Base-by-base conservation (phyloP, 2,888 invertebrate species). In the Lissocephala sabroskyi region DNA sequence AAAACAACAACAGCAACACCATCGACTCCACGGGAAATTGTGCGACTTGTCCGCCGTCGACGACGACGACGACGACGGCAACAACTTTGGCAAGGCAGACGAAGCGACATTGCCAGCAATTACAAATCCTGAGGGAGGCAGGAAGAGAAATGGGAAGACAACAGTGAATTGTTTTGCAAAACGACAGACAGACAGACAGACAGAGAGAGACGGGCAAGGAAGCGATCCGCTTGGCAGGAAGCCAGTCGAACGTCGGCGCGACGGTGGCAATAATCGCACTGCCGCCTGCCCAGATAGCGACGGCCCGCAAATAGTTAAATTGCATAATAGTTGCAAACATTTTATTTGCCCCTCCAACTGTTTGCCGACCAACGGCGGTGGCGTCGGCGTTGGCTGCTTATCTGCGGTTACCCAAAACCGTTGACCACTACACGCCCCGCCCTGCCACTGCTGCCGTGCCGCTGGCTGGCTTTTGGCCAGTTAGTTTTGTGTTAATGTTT, bases 321-420 rank as follows among this genome's bases (percentile, higher is more conserved):
- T 63, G 60, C 60, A 63, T 62, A 63, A 62, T 62, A 62, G 62
- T 62, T 63, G 63, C 56, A 63, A 63, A 63, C 59, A 59, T 63
- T 62, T 62, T 59, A 63, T 62, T 62, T 56, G 51, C 62, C 59
- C 63, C 63, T 23, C 7, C 59, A 33, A 49, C 26, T 42, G 39
- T 43, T 3, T 3, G n/a, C 11, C 5, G 3, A 30, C 3, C n/a
- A 30, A 30, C 11, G 10, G n/a, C 11, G 10, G 10, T 10, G 10
- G n/a, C 30, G 10, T 14, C 45, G 19, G 41, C 18, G 41, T 35
- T 61, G 28, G 3, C 49, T 42, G 44, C 51, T 54, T 62, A 58
- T 62, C 54, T 55, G 13, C n/a, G 13, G 45, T 33, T 23, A 32
- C 18, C 3, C 23, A 23, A 7, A 23, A 3, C 23, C 23, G 7